These are phyloP conservation scores for Salmo trutta DNA, from an alignment of 2,797 vertebrate species.

Conservation along the genomic window DNA sequence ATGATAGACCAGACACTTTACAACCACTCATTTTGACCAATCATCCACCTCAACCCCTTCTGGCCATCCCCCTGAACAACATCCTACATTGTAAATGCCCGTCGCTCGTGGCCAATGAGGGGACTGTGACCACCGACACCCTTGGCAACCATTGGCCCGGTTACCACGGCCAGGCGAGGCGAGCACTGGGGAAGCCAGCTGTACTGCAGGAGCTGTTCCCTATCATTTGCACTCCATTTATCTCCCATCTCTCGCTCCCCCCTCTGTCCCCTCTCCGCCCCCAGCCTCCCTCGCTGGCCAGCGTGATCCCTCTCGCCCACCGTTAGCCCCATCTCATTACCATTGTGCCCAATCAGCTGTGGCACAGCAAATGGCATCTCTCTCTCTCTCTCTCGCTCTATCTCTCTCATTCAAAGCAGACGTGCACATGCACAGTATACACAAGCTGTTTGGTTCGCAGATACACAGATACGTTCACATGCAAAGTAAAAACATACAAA, in stretches of 20 bases:
- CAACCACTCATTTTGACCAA: slow-evolving; percentile 1
- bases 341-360: slow-evolving; percentile 72
- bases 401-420: slow-evolving; percentile 4
- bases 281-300: background rate
- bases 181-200: slow-evolving; percentile 10
- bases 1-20: background rate
- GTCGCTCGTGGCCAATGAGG: background rate
- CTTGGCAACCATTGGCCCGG: slow-evolving; percentile 57
- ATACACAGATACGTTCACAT: background rate
- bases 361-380: slow-evolving; percentile 69
- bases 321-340: slow-evolving; percentile 44
- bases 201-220: slow-evolving; percentile 69
- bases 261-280: background rate
- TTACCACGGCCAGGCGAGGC: slow-evolving; percentile 67
- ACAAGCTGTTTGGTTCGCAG: background rate
- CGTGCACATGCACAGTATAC: background rate
- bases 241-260: slow-evolving; percentile 40
- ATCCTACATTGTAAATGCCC: background rate
- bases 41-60: slow-evolving; percentile 42
- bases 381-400: slow-evolving; percentile 42
- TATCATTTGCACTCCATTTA: slow-evolving; percentile 80
- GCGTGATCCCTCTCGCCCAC: slow-evolving; percentile 24
- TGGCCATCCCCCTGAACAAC: slow-evolving; percentile 37
- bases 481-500: no score
- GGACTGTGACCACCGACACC: slow-evolving; percentile 39